Conservation (phyloP, 1,140 invertebrate species). For the Notospermus geniculatus region DNA sequence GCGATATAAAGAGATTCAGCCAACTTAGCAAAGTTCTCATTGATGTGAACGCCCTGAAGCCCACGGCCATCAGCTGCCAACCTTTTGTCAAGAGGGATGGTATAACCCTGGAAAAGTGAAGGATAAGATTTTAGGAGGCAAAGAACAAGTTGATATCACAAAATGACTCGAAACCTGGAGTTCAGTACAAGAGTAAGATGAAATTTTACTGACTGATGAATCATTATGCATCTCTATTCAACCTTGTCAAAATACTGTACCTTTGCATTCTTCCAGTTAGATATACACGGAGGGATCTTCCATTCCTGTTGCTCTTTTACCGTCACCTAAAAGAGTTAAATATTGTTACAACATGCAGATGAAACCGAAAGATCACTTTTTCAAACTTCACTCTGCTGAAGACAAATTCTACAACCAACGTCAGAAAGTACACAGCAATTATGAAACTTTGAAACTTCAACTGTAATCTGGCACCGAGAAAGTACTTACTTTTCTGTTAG, state of each 20-base stretch:
- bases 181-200: no score
- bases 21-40: slow-evolving; percentile 98
- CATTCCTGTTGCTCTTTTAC: slow-evolving; percentile 99
- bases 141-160: no score
- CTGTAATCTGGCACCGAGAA: not conserved
- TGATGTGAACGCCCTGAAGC: slow-evolving; percentile 94
- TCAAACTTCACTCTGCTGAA: not conserved
- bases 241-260: slow-evolving; percentile 38
- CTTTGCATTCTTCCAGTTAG: slow-evolving; percentile 99
- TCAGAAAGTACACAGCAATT: not conserved
- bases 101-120: slow-evolving; percentile 70
- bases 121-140: not conserved
- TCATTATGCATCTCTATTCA: no score
- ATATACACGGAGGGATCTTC: slow-evolving; percentile 99
- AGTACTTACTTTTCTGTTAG: slow-evolving; percentile 74
- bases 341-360: slow-evolving; percentile 9
- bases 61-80: slow-evolving; percentile 97
- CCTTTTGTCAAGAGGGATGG: slow-evolving; percentile 97
- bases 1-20: slow-evolving; percentile 97
- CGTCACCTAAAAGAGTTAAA: slow-evolving; percentile 65
- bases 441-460: not conserved
- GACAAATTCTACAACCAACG: not conserved
- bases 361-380: not conserved
- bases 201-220: no score
- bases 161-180: no score